Evolutionary conservation across 2,113 vertebrate genomes (phyloP), one percentile per base, ranked within the genome.

Genomic region (Pelecanoides urinatrix): DNA sequence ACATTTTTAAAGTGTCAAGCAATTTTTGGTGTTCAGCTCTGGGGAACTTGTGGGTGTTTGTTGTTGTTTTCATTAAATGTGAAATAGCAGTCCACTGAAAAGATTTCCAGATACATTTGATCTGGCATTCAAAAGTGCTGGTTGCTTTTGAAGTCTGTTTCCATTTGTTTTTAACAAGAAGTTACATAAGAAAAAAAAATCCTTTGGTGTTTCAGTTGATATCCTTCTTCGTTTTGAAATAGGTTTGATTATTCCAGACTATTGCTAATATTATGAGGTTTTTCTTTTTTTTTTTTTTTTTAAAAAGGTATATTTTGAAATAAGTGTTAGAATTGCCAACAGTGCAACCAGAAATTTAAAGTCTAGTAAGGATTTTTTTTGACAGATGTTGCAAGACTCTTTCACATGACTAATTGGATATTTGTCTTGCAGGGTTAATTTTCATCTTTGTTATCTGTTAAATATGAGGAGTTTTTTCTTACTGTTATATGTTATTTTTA

Each of bases 261-360:
- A 2, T 14, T 61, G 26, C 9, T 75, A 50, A 29, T 79, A 72
- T 10, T 83, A 9, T 0, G 0, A 2, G 1, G 3, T 22, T 63
- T 29, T 70, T 55, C 6, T 29, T 65, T 19, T 26, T 20, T 15
- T 19, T 26, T 20, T 15, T 29, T 29, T 50, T 30, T 30, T 3
- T 11, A 25, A 27, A 34, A 55, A 53, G 38, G 3, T 65, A 8
- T 1, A 0, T 67, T 86, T 80, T 42, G 9, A 62, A 83, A n/a
- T 49, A 40, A 50, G 5, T 4, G 8, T 80, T 71, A n/a, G 26
- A 63, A 55, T 71, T 84, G 16, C 34, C 32, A 78, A 14, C 23
- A 63, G 42, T 30, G n/a, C 27, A 66, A 55, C 27, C 75, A 77
- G 47, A 78, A 78, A 61, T 78, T 13, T 74, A 2, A 63, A 52